Evolutionary conservation across 2,888 invertebrate species (phyloP), one percentile per base, ranked within the genome.

Genomic region (Rhagophthalmus giganteus): DNA sequence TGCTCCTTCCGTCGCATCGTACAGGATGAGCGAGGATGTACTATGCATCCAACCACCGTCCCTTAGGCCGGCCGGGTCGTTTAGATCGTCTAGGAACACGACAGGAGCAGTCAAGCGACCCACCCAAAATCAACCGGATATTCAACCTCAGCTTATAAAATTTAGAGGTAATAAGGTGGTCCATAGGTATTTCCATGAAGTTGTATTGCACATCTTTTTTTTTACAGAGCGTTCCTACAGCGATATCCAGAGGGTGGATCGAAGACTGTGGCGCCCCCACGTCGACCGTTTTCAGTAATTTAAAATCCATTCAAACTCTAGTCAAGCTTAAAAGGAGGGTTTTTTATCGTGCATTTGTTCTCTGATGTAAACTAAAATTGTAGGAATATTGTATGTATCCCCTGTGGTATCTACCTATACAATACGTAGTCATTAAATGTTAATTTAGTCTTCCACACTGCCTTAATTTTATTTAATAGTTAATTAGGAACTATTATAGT

Each of bases 141-240:
- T 63, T 15, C 63, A 65, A 34, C 70, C 70, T 35, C 70, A 70
- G 55, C 70, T 70, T 54, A 72, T 76, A 49, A 74, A 73, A 67
- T 76, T 74, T 54, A 70, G 76, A 72, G 76, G 76, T 76, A 58
- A 58, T 54, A 57, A 38, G n/a, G n/a, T n/a, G n/a, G n/a, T 27
- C 28, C 3, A 27, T 27, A 27, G 3, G 9, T 27, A 27, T 27
- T 27, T 27, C 9, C n/a, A n/a, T n/a, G n/a, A n/a, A n/a, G n/a
- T n/a, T n/a, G n/a, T n/a, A n/a, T n/a, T n/a, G n/a, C n/a, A n/a
- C n/a, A n/a, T n/a, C n/a, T n/a, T 13, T 37, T 33, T 54, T 41
- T 33, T 74, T 76, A 42, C 72, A 81, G 81, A 81, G 72, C 79
- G 81, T 66, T 81, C 81, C 38, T 79, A 80, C 64, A 81, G 81